Conservation (phyloP, 2,797 vertebrate species). For the Enteromius argenteus region DNA sequence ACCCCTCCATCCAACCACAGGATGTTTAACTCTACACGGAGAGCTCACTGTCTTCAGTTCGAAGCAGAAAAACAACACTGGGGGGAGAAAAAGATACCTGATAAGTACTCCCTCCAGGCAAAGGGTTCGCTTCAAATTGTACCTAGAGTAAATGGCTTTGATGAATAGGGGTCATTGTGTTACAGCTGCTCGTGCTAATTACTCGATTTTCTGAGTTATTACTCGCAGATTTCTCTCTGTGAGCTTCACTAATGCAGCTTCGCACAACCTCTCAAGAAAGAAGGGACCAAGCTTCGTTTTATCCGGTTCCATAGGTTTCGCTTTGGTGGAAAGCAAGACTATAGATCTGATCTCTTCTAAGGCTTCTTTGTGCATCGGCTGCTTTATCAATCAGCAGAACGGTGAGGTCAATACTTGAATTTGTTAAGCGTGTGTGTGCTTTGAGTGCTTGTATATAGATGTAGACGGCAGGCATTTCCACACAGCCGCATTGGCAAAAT, state of each 20-base stretch:
- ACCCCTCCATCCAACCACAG: constrained; percentile 22
- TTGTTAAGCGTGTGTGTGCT: not conserved
- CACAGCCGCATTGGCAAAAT: not conserved
- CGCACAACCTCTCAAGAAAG: constrained; percentile 52
- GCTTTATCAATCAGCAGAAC: constrained; percentile 36
- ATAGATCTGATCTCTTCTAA: constrained; percentile 53
- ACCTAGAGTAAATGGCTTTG: constrained; percentile 65
- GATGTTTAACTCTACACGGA: constrained; percentile 26
- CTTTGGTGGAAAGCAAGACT: constrained; percentile 51
- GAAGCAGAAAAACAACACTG: constrained; percentile 26
- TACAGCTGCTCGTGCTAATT: constrained; percentile 68
- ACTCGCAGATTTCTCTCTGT: constrained; percentile 61
- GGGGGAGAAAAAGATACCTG: constrained; percentile 31
- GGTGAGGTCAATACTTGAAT: constrained; percentile 21
- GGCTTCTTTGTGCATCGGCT: constrained; percentile 40
- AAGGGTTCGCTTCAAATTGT: constrained; percentile 58
- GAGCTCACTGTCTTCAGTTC: constrained; percentile 10
- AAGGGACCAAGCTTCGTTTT: constrained; percentile 53
- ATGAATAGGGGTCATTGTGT: constrained; percentile 67
- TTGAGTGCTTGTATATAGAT: constrained; percentile 20
- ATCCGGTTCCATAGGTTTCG: constrained; percentile 38
- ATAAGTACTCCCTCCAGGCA: constrained; percentile 42
- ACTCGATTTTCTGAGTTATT: constrained; percentile 67
- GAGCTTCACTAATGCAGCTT: constrained; percentile 59
- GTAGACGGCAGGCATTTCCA: not conserved